These are phyloP conservation scores for Baryphthengus martii DNA, from an alignment of 2,113 vertebrate genomes.

Conservation along the genomic window DNA sequence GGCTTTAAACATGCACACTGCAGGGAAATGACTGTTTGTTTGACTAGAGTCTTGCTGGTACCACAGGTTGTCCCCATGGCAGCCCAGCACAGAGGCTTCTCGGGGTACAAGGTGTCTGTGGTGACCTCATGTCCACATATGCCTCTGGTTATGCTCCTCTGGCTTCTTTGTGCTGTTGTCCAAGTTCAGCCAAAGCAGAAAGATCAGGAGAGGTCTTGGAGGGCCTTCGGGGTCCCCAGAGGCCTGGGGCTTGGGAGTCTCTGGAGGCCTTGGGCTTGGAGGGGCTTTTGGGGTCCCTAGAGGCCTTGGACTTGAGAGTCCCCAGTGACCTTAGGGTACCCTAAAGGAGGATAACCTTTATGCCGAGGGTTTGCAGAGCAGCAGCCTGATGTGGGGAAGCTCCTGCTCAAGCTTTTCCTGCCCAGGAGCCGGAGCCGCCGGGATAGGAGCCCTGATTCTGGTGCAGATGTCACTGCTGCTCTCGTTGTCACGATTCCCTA, in stretches of 20 bases:
- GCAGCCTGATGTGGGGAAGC: accelerated
- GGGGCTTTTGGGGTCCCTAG: too few species aligned
- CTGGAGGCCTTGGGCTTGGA: too few species aligned
- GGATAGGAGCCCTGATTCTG: background rate
- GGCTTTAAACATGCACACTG: too few species aligned
- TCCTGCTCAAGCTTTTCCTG: background rate
- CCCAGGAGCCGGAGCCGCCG: accelerated
- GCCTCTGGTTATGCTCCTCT: background rate
- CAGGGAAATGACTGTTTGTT: too few species aligned
- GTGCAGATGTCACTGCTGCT: background rate
- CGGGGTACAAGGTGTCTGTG: background rate
- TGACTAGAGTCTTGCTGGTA: background rate
- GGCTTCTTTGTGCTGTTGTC: background rate
- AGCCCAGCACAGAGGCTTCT: background rate
- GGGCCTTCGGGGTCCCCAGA: too few species aligned
- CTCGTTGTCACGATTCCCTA: background rate
- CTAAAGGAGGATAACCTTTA: accelerated
- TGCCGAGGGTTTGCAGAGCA: background rate
- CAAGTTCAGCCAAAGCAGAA: accelerated
- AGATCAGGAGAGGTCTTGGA: too few species aligned
- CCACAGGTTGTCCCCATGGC: background rate
- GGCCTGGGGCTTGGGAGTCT: too few species aligned
- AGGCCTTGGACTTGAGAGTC: background rate
- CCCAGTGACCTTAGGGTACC: too few species aligned
- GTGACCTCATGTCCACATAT: accelerated